Conservation (phyloP, 2,113 vertebrate species). For the Bubalus kerabau region DNA sequence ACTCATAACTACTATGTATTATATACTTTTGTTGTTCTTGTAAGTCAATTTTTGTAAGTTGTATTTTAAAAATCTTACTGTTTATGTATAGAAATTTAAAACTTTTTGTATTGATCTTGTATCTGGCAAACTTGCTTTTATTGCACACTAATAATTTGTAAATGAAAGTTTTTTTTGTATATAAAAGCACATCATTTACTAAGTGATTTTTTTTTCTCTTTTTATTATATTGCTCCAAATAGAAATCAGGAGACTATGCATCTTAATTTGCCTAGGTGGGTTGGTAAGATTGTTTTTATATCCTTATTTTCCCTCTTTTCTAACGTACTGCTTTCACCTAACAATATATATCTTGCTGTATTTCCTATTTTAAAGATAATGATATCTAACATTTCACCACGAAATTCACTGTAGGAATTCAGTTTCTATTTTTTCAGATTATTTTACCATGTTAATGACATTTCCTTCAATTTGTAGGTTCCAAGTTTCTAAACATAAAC, state of each 20-base stretch:
- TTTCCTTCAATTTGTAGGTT: background rate
- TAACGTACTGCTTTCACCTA: background rate
- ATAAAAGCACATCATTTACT: background rate
- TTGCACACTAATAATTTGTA: background rate
- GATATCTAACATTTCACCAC: background rate
- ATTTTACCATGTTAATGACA: background rate
- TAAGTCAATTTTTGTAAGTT: background rate
- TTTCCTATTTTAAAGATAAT: constrained; percentile 5
- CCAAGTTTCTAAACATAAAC: background rate
- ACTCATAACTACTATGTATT: background rate
- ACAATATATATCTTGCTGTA: background rate
- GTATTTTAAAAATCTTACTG: background rate
- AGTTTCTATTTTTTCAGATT: background rate
- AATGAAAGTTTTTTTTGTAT: background rate
- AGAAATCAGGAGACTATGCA: background rate
- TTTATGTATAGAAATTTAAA: background rate
- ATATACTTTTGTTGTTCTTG: background rate
- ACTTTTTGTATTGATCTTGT: background rate
- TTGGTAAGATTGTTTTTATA: background rate
- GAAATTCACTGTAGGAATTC: background rate
- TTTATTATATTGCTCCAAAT: background rate
- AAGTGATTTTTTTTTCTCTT: background rate
- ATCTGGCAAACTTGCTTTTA: background rate
- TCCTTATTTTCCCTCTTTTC: background rate
- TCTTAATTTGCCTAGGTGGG: background rate